These are phyloP conservation scores for Lacanobia wlatinum DNA, from an alignment of 2,888 invertebrate genomes.

Conservation along the genomic window DNA sequence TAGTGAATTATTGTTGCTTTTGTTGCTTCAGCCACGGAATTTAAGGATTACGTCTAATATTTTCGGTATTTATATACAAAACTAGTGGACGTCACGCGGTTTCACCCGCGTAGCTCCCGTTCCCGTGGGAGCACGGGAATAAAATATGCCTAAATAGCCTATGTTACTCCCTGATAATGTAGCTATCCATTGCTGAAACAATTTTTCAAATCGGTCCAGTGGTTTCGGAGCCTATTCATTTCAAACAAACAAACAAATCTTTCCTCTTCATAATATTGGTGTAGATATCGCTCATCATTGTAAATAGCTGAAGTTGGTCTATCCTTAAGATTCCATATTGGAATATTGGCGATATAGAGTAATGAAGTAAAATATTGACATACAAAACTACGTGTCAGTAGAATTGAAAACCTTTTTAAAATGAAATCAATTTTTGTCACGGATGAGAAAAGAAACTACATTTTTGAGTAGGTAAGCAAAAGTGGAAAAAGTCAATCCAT, in stretches of 20 bases:
- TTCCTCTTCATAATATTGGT: no score
- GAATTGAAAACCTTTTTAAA: background rate
- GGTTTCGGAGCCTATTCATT: no score
- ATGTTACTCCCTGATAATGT: no score
- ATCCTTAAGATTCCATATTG: background rate
- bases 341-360: background rate
- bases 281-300: background rate
- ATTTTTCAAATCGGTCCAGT: no score
- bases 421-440: background rate
- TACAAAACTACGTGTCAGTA: background rate
- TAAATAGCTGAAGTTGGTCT: background rate
- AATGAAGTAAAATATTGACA: background rate
- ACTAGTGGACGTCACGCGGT: no score
- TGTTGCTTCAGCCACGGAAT: background rate
- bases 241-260: no score
- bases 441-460: background rate
- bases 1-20: background rate
- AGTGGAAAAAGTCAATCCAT: constrained; percentile 21
- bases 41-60: background rate
- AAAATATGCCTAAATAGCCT: no score
- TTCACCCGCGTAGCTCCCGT: no score
- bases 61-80: background rate
- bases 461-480: background rate
- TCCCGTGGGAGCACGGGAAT: no score
- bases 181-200: no score